These are phyloP conservation scores for Trichonephila clavipes DNA, from an alignment of 1,140 invertebrate species.

Conservation along the genomic window DNA sequence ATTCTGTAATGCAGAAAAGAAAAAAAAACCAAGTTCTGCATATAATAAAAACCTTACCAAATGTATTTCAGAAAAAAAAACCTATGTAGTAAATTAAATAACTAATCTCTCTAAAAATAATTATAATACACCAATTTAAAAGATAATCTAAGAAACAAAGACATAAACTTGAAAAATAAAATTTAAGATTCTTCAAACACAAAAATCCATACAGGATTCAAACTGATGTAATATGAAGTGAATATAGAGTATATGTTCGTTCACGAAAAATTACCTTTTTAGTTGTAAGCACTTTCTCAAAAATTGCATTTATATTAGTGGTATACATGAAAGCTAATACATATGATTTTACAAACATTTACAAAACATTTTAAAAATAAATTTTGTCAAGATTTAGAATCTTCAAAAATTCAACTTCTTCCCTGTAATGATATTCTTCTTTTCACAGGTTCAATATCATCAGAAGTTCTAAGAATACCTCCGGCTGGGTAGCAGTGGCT, in stretches of 20 bases:
- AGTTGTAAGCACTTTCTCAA: constrained; percentile 6
- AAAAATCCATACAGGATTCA: neutral
- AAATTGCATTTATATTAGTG: constrained; percentile 39
- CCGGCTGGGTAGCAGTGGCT: constrained; percentile 57
- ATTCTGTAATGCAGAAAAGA: no score
- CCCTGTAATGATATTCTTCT: constrained; percentile 71
- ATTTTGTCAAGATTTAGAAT: constrained; percentile 69
- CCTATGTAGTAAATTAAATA: no score
- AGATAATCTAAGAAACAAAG: no score
- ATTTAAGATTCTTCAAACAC: neutral
- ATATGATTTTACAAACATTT: no score
- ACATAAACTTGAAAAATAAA: neutral
- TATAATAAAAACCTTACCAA: no score
- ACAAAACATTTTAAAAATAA: constrained; percentile 16
- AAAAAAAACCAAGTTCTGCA: no score
- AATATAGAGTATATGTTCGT: neutral
- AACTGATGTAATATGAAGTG: neutral
- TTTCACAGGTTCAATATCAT: constrained; percentile 62
- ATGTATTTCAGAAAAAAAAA: no score
- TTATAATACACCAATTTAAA: no score
- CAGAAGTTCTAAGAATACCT: constrained; percentile 54
- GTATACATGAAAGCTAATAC: no score
- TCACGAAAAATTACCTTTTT: neutral
- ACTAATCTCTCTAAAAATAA: no score
- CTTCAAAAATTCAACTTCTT: constrained; percentile 65